Percentiles rank a stretch among this genome's conserved stretches.
Evolutionary conservation across 2,113 vertebrate genomes (phyloP).

Genomic region (Sorex fumeus): DNA sequence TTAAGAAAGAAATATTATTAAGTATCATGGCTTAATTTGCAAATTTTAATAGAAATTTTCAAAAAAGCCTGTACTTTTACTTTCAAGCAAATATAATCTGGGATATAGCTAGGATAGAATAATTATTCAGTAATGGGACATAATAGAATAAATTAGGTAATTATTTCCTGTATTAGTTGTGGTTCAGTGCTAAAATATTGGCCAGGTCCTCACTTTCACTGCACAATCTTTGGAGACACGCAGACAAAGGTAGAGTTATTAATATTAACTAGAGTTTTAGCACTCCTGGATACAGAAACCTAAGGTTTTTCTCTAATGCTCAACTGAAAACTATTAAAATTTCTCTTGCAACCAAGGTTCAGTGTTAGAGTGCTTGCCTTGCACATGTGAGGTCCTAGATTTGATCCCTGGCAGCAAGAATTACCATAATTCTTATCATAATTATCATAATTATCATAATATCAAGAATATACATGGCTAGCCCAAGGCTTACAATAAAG

Average conservation of each 20-base stretch:
- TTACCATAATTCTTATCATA: too few relatives aligned
- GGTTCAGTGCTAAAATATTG: background rate
- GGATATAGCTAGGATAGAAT: background rate
- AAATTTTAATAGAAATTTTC: constrained; percentile 52
- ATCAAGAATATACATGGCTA: background rate
- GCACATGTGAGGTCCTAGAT: too few relatives aligned
- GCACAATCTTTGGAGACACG: background rate
- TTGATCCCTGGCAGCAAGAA: background rate
- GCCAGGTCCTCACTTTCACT: background rate
- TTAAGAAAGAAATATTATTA: constrained; percentile 28
- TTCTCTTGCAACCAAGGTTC: too few relatives aligned
- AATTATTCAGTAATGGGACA: constrained; percentile 31
- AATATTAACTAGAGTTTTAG: background rate
- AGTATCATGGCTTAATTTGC: background rate
- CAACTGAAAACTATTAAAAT: too few relatives aligned
- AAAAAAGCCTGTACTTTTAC: background rate
- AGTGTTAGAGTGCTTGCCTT: too few relatives aligned
- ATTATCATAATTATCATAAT: too few relatives aligned
- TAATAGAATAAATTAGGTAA: constrained; percentile 8
- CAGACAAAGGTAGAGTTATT: background rate
- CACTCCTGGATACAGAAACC: background rate
- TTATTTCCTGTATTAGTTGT: background rate
- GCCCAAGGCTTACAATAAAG: background rate
- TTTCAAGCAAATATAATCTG: constrained; percentile 40
- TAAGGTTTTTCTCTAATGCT: background rate